Evolutionary conservation across 2,797 vertebrate genomes (phyloP).

Genomic region (Ciconia nigra): DNA sequence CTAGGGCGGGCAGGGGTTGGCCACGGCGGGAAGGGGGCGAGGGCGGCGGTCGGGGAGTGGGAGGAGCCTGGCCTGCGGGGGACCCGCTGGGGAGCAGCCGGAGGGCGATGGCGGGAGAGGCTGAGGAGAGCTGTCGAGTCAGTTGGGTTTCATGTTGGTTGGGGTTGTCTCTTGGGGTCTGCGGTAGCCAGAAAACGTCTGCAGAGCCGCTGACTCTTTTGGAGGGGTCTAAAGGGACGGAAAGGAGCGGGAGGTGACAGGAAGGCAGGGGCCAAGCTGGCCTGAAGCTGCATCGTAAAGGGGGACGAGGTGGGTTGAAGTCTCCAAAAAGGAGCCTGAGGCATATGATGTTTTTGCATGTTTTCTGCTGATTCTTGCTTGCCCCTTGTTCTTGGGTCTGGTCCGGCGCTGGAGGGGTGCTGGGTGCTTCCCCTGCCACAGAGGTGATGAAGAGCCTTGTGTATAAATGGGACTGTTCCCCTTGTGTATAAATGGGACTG

Average conservation of each 20-base stretch:
- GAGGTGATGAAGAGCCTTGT: not conserved
- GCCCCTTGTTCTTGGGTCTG: not conserved
- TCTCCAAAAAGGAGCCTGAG: not conserved
- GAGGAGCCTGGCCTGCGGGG: not conserved
- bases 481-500: accelerated
- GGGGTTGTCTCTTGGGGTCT: not conserved
- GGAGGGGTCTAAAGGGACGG: not conserved
- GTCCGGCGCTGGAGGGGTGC: not conserved
- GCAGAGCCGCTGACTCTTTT: not conserved
- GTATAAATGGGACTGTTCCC: too few species aligned
- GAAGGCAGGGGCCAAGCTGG: not conserved
- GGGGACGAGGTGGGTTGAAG: not conserved
- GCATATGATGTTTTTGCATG: accelerated
- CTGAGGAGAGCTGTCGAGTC: not conserved
- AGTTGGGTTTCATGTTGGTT: accelerated
- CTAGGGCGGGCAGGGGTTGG: not conserved
- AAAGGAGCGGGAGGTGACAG: not conserved
- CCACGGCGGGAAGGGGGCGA: not conserved
- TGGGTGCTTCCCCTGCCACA: not conserved
- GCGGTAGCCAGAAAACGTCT: not conserved
- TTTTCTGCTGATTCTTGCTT: not conserved
- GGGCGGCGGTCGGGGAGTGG: not conserved
- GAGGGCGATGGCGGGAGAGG: not conserved
- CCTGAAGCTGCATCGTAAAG: not conserved
- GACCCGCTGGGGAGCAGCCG: not conserved